Evolutionary conservation across 2,888 invertebrate genomes (phyloP).

Genomic region (Phaedon cochleariae): DNA sequence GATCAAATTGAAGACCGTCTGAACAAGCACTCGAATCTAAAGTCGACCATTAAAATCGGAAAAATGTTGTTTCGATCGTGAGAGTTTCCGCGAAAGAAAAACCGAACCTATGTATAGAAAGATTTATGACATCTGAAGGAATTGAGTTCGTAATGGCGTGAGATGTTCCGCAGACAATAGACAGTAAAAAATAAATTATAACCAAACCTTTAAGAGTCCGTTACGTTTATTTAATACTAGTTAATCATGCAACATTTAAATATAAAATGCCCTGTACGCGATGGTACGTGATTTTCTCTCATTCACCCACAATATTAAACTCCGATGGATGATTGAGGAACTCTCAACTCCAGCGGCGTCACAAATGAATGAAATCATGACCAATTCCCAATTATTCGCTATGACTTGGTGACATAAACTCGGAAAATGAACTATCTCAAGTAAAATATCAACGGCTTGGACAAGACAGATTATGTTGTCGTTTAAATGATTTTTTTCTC

Average conservation of each 20-base stretch:
- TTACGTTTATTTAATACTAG: slow-evolving; percentile 63
- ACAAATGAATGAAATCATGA: neutral
- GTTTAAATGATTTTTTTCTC: no score
- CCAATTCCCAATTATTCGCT: no score
- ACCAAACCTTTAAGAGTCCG: slow-evolving; percentile 61
- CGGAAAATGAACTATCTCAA: no score
- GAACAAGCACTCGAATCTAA: neutral
- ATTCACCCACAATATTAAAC: slow-evolving; percentile 48
- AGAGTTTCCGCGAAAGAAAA: slow-evolving; percentile 40
- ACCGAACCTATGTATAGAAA: slow-evolving; percentile 39
- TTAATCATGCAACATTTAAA: slow-evolving; percentile 65
- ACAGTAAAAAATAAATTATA: slow-evolving; percentile 63
- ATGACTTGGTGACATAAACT: no score
- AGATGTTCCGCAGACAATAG: slow-evolving; percentile 60
- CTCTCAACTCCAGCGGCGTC: slow-evolving; percentile 30
- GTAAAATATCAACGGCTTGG: no score
- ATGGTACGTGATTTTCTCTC: slow-evolving; percentile 58
- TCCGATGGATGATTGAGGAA: slow-evolving; percentile 40
- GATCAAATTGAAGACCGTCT: neutral
- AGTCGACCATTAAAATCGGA: neutral
- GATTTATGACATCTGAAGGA: slow-evolving; percentile 56
- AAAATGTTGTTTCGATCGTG: slow-evolving; percentile 15
- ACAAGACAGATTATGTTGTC: no score
- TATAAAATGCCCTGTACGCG: slow-evolving; percentile 62
- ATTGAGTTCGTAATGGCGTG: slow-evolving; percentile 59